Base-by-base conservation (phyloP, 2,888 invertebrate genomes). In the Orthosia gracilis region DNA sequence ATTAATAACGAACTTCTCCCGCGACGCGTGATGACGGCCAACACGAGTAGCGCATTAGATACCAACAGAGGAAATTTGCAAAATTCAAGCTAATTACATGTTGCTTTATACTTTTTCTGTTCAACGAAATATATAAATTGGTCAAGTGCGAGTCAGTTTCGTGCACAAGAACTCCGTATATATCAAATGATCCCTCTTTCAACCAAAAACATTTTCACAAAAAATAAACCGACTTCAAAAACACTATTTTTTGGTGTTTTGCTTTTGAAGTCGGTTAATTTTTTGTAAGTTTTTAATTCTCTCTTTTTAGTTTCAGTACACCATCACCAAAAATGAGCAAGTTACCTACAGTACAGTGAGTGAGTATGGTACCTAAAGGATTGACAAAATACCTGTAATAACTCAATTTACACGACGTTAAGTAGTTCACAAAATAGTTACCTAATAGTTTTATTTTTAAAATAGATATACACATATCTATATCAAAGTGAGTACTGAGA, bases 11-110 rank as follows among this genome's bases (percentile, higher is more conserved):
- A 95, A 95, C 92, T 95, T 94, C 94, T 92, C 93, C 94, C 94
- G 95, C 95, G 95, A 95, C 94, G 94, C 95, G 94, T 94, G 95
- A 94, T 96, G 96, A 96, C 96, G 95, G 95, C 95, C 94, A 92
- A 96, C 96, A 96, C 93, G 96, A 94, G 95, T 96, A 94, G 93
- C 94, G 96, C 96, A 96, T 96, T 96, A 96, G 94, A 94, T 91
- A 91, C 89, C 89, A 92, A 92, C 91, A 90, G 89, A 86, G 88
- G 90, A 93, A 91, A 92, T 92, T 92, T 90, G 85, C 89, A 90
- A 94, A 94, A 93, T 90, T 89, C 79, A 74, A 80, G 84, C 90
- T 94, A 95, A 94, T 94, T 94, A 94, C 80, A 67, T 69, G 69
- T 89, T 86, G 83, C 78, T 85, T 74, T 81, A 88, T 87, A 88